Base-by-base conservation (phyloP, 2,888 invertebrate genomes). In the Drosophila peninsularis region DNA sequence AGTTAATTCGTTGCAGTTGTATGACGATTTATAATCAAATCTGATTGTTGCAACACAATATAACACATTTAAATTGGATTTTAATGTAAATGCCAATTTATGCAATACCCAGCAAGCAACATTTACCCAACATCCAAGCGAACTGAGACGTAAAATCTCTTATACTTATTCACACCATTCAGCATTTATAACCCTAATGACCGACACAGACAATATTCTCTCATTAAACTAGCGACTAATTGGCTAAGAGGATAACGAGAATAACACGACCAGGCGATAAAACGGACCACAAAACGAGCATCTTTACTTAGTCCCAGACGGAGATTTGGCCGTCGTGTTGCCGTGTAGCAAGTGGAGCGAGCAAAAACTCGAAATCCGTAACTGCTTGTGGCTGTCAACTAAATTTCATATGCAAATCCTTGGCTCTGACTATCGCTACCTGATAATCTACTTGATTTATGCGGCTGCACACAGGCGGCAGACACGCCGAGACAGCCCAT, bases 401-500 rank as follows among this genome's bases (percentile, higher is more conserved):
- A 86, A 85, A 83, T 83, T 88, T 88, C 85, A 88, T 85, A 83
- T 83, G 83, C 88, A 83, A 83, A 88, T 88, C 88, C 84, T 78
- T 78, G 62, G 50, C 50, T 54, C 80, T 69, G 85, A 82, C 83
- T 88, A 85, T 85, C 82, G 68, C 80, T 88, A 88, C 88, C 83
- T 83, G 83, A 83, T 83, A 83, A 83, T 83, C 83, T 83, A 68
- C 73, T 84, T 83, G 83, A 83, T 83, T 83, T 83, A 83, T 83
- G 83, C 82, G 80, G 62, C 75, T 68, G 75, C 85, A 84, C 82
- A 78, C 62, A 24, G 62, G n/a, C 42, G 34, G 17, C 47, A 47
- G 30, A 49, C 54, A 50, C 50, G 9, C 37, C 11, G 47, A 27
- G 52, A 34, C 57, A 45, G 39, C 44, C 47, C 52, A 32, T 42